Conservation (phyloP, 2,797 vertebrate genomes). For the Merluccius polli region DNA sequence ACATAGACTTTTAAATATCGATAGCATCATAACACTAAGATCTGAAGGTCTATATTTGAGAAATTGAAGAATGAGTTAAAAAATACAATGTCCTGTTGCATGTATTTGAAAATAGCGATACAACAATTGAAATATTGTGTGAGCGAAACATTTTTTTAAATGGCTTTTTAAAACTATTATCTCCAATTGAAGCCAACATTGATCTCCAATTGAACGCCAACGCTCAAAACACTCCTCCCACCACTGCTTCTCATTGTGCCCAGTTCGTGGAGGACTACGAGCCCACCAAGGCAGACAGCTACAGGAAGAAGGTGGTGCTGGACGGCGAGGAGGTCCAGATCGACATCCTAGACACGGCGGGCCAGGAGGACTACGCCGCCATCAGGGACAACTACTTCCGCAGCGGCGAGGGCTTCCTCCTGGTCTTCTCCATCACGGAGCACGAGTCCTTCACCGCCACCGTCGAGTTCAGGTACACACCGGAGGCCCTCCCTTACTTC, state of each 20-base stretch:
- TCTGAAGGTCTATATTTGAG: not conserved
- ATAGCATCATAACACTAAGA: not conserved
- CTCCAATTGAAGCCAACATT: no score
- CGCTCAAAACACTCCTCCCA: not conserved
- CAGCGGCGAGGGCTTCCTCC: constrained; percentile 94
- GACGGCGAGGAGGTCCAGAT: constrained; percentile 98
- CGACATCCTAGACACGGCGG: constrained; percentile 97
- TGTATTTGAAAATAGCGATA: not conserved
- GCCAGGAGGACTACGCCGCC: constrained; percentile 98
- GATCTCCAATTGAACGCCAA: not conserved
- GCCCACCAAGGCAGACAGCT: constrained; percentile 98
- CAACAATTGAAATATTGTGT: not conserved
- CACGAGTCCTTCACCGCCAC: constrained; percentile 93
- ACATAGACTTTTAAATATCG: not conserved
- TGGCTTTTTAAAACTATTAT: no score
- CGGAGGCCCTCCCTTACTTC: not conserved
- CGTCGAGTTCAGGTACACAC: constrained; percentile 87
- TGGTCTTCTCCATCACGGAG: constrained; percentile 97
- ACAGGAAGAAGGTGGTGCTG: constrained; percentile 97
- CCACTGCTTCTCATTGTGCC: not conserved
- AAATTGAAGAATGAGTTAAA: not conserved
- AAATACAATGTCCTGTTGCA: not conserved
- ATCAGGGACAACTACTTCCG: constrained; percentile 99
- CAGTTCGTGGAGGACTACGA: constrained; percentile 99
- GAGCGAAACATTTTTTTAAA: not conserved